phyloP scores from a whole-genome alignment of 2,888 invertebrate genomes.

The Dryobota labecula region DNA sequence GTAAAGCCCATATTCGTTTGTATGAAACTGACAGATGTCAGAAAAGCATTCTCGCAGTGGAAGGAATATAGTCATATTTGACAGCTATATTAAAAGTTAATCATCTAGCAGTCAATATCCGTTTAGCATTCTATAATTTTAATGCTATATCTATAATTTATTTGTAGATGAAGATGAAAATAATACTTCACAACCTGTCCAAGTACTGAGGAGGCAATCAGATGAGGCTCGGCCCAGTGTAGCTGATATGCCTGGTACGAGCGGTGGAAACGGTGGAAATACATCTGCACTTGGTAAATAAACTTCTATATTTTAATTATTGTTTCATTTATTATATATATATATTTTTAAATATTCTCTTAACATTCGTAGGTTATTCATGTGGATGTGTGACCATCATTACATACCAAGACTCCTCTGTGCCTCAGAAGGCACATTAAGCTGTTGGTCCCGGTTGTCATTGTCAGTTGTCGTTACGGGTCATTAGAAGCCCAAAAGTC shows the following conservation, averaged over 20 bases:
- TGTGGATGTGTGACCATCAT: no score
- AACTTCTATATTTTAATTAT: neutral
- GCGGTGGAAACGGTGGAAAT: constrained; percentile 58
- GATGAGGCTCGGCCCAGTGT: constrained; percentile 64
- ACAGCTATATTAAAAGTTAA: no score
- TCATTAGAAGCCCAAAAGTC: no score
- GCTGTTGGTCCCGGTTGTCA: no score
- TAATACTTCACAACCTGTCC: constrained; percentile 38
- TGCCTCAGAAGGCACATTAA: no score
- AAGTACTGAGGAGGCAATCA: constrained; percentile 54
- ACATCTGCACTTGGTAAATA: constrained; percentile 17
- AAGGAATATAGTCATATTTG: no score
- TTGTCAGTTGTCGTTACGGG: no score
- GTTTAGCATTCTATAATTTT: neutral
- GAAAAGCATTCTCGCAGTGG: no score
- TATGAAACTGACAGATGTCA: no score
- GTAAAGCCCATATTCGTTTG: no score
- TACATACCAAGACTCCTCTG: no score
- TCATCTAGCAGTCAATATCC: neutral
- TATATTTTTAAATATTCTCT: neutral
- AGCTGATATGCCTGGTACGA: constrained; percentile 69
- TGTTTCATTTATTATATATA: neutral
- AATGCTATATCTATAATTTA: neutral
- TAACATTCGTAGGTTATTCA: neutral
- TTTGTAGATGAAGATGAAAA: constrained; percentile 72